Conservation (phyloP, 2,888 invertebrate genomes). For the Blera fallax region DNA sequence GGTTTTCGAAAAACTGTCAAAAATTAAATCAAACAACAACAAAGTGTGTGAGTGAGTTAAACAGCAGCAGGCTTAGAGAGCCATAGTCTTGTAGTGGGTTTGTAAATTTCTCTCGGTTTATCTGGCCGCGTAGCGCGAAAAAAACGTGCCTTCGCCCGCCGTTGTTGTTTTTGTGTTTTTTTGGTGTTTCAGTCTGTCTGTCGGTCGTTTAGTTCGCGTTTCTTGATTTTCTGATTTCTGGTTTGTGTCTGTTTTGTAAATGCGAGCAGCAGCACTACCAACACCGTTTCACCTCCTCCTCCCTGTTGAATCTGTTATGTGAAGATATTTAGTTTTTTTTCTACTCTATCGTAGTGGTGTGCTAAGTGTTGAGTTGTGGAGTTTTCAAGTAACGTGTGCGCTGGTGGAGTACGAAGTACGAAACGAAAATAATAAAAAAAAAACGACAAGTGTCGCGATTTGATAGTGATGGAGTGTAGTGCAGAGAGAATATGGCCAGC, state of each 20-base stretch:
- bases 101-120: conserved; percentile 37
- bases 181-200: conserved; percentile 15
- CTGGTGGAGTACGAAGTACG: conserved; percentile 43
- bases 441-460: conserved; percentile 63
- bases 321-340: conserved; percentile 29
- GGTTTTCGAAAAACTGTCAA: conserved; percentile 50
- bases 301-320: conserved; percentile 18
- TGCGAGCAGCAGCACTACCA: conserved; percentile 36
- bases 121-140: conserved; percentile 38
- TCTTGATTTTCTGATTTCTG: conserved; percentile 59
- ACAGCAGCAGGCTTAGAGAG: neutral
- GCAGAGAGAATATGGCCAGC: conserved; percentile 56
- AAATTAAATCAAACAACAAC: conserved; percentile 13
- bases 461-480: conserved; percentile 29
- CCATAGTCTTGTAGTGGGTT: conserved; percentile 18
- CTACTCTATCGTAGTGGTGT: conserved; percentile 43
- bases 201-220: conserved; percentile 47
- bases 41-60: conserved; percentile 5
- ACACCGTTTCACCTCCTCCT: conserved; percentile 21
- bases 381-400: conserved; percentile 39
- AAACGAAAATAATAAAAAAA: conserved; percentile 62
- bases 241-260: conserved; percentile 59
- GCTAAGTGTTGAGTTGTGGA: conserved; percentile 51
- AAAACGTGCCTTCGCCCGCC: conserved; percentile 43
- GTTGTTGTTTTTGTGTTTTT: conserved; percentile 3